These are phyloP conservation scores for Nibea coibor DNA, from an alignment of 2,113 vertebrate genomes.

Conservation along the genomic window DNA sequence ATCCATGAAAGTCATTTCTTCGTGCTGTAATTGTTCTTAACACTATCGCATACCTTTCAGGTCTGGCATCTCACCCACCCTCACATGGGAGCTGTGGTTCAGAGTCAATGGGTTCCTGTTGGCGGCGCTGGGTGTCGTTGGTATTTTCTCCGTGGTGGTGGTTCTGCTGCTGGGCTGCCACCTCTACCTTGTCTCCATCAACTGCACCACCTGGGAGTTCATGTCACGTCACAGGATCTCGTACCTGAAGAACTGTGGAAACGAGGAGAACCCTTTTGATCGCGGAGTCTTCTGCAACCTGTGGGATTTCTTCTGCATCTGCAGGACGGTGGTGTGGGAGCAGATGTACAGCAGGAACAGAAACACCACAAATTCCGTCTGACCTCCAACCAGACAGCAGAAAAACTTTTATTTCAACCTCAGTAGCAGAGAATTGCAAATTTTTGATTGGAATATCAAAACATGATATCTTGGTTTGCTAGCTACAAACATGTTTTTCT, in stretches of 20 bases:
- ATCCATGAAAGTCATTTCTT: too few relatives aligned
- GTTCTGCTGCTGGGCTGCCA: slow-evolving; percentile 89
- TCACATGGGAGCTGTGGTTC: slow-evolving; percentile 87
- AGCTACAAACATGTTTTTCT: not conserved
- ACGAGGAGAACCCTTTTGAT: slow-evolving; percentile 92
- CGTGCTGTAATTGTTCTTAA: not conserved
- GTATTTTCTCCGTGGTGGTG: slow-evolving; percentile 82
- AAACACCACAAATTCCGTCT: slow-evolving; percentile 69
- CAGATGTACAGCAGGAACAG: slow-evolving; percentile 77
- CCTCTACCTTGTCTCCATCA: slow-evolving; percentile 91
- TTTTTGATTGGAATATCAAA: not conserved
- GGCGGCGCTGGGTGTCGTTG: slow-evolving; percentile 80
- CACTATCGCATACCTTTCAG: slow-evolving; percentile 68
- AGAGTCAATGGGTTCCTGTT: slow-evolving; percentile 85
- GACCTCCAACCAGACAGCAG: slow-evolving; percentile 21
- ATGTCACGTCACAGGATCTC: slow-evolving; percentile 91
- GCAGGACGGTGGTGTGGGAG: slow-evolving; percentile 89
- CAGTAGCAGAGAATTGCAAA: too few relatives aligned
- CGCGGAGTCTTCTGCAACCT: slow-evolving; percentile 90
- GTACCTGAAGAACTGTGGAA: slow-evolving; percentile 87
- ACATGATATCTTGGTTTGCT: too few relatives aligned
- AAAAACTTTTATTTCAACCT: not conserved
- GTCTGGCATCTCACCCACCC: slow-evolving; percentile 86
- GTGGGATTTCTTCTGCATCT: slow-evolving; percentile 92
- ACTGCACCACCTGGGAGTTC: slow-evolving; percentile 97